A percentile compares a stretch with the other conserved stretches of the same genome.
Evolutionary conservation across 2,113 vertebrate species (phyloP).

Genomic region (Ailurus styani): DNA sequence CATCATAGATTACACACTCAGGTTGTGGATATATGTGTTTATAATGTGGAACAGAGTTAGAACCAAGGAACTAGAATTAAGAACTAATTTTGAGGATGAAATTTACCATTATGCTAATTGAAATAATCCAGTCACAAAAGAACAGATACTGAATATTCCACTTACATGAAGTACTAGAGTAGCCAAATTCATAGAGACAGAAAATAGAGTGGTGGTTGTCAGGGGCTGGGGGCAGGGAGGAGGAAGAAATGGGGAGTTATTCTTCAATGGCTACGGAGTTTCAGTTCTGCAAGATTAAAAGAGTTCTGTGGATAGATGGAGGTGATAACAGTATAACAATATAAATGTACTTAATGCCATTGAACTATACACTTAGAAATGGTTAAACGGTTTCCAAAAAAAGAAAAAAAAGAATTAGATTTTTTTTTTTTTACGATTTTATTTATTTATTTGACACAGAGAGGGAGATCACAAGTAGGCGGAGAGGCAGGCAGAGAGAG

Average conservation of each 20-base stretch:
- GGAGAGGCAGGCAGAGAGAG: no score
- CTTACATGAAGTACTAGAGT: not conserved
- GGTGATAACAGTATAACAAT: not conserved
- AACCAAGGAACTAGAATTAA: not conserved
- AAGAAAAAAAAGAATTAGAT: not conserved
- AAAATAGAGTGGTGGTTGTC: not conserved
- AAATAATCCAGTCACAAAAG: not conserved
- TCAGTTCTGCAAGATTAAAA: not conserved
- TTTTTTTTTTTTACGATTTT: no score
- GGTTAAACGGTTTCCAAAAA: not conserved
- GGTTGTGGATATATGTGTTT: not conserved
- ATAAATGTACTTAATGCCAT: not conserved
- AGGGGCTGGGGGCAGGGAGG: not conserved
- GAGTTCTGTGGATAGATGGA: not conserved
- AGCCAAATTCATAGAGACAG: not conserved
- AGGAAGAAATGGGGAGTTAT: not conserved
- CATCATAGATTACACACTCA: not conserved
- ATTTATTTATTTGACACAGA: no score
- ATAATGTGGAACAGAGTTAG: not conserved
- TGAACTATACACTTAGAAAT: not conserved
- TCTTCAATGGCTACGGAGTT: not conserved
- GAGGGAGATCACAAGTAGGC: no score
- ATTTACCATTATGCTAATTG: not conserved
- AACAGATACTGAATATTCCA: not conserved
- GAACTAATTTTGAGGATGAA: slow-evolving; percentile 11